A percentile compares a stretch with the other conserved stretches of the same genome.
phyloP scores from a whole-genome alignment of 2,888 invertebrate genomes.

The Aphelenchoides bicaudatus region DNA sequence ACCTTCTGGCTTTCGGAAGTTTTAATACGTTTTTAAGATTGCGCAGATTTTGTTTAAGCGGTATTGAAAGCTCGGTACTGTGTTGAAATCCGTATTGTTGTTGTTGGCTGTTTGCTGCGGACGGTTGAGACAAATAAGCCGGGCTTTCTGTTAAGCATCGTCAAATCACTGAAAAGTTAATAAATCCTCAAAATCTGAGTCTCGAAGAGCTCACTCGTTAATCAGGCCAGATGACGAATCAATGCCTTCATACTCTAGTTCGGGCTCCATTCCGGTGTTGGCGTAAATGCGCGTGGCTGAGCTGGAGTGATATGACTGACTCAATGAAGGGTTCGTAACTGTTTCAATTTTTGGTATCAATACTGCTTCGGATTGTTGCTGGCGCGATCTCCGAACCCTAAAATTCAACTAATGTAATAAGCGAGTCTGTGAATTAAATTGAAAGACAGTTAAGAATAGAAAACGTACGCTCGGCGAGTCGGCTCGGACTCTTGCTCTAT shows the following conservation, averaged over 20 bases:
- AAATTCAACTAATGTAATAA: too few relatives aligned
- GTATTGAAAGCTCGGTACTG: slow-evolving; percentile 24
- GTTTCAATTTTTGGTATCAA: too few relatives aligned
- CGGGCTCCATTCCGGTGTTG: too few relatives aligned
- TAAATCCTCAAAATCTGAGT: too few relatives aligned
- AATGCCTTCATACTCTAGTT: too few relatives aligned
- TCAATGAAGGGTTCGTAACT: neutral
- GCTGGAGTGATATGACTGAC: neutral
- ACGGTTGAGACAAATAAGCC: neutral
- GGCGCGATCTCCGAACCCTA: neutral
- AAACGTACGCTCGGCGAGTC: slow-evolving; percentile 5
- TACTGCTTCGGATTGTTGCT: neutral
- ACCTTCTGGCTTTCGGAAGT: slow-evolving; percentile 94
- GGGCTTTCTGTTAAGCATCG: too few relatives aligned
- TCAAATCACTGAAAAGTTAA: too few relatives aligned
- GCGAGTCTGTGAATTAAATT: too few relatives aligned
- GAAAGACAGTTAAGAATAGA: neutral
- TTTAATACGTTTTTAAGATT: slow-evolving; percentile 76
- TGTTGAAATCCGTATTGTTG: neutral
- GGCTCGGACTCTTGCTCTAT: neutral
- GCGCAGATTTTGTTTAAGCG: slow-evolving; percentile 29
- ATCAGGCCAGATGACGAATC: too few relatives aligned
- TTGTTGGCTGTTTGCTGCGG: neutral
- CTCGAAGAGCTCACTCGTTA: too few relatives aligned
- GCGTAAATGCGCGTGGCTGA: too few relatives aligned